Conservation (phyloP, 2,113 vertebrate genomes). For the Archilochus colubris region DNA sequence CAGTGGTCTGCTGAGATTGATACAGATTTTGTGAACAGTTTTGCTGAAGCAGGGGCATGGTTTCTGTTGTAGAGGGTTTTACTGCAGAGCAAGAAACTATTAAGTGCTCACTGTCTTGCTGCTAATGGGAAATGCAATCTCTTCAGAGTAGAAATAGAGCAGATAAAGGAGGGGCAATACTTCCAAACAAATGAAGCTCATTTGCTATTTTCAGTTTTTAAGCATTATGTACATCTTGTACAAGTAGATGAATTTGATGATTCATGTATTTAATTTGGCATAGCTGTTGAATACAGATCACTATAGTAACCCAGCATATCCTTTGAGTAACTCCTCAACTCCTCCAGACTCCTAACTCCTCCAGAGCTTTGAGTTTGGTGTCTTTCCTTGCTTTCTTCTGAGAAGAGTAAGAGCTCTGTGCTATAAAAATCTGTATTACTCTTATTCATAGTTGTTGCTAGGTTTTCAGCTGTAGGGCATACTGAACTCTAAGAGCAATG, state of each 20-base stretch:
- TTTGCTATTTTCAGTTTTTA: not conserved
- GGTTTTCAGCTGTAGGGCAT: not conserved
- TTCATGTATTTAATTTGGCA: not conserved
- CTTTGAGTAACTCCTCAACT: not conserved
- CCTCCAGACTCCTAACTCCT: not conserved
- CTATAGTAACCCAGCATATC: not conserved
- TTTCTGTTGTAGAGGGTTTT: not conserved
- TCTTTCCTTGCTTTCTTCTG: not conserved
- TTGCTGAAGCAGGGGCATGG: not conserved
- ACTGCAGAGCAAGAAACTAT: not conserved
- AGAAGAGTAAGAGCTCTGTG: not conserved
- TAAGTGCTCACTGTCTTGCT: not conserved
- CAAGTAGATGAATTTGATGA: not conserved
- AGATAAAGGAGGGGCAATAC: not conserved
- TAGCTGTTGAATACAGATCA: not conserved
- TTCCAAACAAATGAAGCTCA: not conserved
- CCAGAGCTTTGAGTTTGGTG: not conserved
- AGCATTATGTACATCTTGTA: not conserved
- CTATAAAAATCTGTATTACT: not conserved
- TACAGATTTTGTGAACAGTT: not conserved
- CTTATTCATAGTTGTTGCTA: not conserved
- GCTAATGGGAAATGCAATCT: not conserved
- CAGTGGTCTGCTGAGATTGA: not conserved
- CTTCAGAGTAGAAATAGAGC: not conserved
- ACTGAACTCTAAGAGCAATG: not conserved